Evolutionary conservation across 2,888 invertebrate species (phyloP).

Genomic region (Drosophila limbata): DNA sequence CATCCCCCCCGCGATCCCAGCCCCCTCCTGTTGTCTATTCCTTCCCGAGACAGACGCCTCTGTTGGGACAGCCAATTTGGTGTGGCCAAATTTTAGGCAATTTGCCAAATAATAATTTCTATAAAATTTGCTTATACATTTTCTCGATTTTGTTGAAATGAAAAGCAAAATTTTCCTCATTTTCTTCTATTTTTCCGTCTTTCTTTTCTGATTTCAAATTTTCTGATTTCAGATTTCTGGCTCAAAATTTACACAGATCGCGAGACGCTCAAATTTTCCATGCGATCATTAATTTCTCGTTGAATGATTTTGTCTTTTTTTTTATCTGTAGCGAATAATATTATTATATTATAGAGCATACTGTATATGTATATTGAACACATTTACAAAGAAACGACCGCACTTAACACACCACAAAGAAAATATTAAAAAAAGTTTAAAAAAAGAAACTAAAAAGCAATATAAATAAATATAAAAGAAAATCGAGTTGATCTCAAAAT

Average conservation of each 20-base stretch:
- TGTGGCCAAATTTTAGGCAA: conserved; percentile 42
- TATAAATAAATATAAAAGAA: conserved; percentile 4
- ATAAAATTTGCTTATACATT: conserved; percentile 51
- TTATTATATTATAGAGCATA: conserved; percentile 19
- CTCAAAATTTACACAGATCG: conserved; percentile 53
- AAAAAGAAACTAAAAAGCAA: conserved; percentile 15
- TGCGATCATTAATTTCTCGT: conserved; percentile 60
- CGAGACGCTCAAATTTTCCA: conserved; percentile 60
- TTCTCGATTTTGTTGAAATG: conserved; percentile 56
- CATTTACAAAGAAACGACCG: conserved; percentile 21
- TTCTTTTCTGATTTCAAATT: conserved; percentile 9
- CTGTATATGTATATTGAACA: conserved; percentile 24
- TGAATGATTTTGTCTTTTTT: conserved; percentile 64
- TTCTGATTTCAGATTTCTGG: conserved; percentile 26
- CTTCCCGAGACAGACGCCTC: conserved; percentile 19
- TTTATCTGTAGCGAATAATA: conserved; percentile 24
- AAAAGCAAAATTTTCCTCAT: conserved; percentile 39
- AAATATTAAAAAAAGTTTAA: conserved; percentile 6
- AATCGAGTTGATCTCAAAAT: conserved; percentile 28
- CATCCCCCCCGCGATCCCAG: not conserved
- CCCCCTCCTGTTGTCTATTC: not conserved
- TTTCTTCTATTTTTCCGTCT: not conserved
- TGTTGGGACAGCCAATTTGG: conserved; percentile 40
- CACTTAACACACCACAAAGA: conserved; percentile 45
- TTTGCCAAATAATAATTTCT: conserved; percentile 69